These are phyloP conservation scores for Trichoplusia ni DNA, from an alignment of 1,140 invertebrate genomes.

Conservation along the genomic window DNA sequence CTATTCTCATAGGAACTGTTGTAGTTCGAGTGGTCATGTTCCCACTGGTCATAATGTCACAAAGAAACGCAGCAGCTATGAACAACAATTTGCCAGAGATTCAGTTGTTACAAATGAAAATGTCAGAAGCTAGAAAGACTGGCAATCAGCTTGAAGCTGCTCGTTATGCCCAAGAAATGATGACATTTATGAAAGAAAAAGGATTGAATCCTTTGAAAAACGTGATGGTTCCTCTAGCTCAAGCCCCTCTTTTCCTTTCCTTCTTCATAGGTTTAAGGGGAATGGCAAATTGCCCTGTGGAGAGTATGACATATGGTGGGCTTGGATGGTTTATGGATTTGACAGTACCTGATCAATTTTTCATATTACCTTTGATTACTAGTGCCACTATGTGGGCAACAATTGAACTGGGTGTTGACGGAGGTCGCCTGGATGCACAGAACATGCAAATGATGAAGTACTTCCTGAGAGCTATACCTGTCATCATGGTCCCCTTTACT, in stretches of 20 bases:
- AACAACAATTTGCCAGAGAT: constrained; percentile 91
- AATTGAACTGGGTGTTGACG: constrained; percentile 93
- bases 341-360: constrained; percentile 94
- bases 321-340: constrained; percentile 96
- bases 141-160: constrained; percentile 92
- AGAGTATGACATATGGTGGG: constrained; percentile 94
- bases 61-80: constrained; percentile 90
- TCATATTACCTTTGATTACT: constrained; percentile 92
- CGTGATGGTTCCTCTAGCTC: constrained; percentile 89
- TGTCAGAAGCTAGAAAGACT: constrained; percentile 90
- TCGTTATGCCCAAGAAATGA: constrained; percentile 87
- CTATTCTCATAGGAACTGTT: constrained; percentile 91
- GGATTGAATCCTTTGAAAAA: constrained; percentile 91
- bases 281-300: constrained; percentile 94
- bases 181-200: constrained; percentile 91
- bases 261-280: constrained; percentile 92
- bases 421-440: constrained; percentile 83
- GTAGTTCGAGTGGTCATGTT: constrained; percentile 88
- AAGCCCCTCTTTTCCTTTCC: constrained; percentile 95
- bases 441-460: constrained; percentile 88
- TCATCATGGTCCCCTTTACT: constrained; percentile 92
- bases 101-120: constrained; percentile 89
- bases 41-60: constrained; percentile 90
- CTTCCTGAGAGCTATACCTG: constrained; percentile 87
- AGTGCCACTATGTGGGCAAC: constrained; percentile 90